Conservation (phyloP, 2,797 vertebrate species). For the Gymnopithys bicolor region DNA sequence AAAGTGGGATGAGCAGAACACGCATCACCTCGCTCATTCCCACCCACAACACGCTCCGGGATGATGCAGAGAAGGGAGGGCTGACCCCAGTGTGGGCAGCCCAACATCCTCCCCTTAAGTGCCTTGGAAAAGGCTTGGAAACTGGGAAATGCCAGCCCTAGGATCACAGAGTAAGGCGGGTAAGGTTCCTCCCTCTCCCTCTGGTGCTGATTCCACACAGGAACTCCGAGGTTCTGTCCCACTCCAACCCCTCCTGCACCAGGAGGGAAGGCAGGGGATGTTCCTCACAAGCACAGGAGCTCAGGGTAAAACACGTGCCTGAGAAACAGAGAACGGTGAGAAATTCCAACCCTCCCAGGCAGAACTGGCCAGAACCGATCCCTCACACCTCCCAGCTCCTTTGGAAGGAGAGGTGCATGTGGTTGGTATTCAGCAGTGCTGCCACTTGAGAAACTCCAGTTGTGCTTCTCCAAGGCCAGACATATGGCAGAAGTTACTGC, state of each 20-base stretch:
- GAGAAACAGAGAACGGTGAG: neutral
- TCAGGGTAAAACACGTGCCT: neutral
- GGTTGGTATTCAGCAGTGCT: neutral
- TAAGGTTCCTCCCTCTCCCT: neutral
- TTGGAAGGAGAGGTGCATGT: neutral
- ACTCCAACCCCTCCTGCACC: neutral
- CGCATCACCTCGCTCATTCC: fast-evolving
- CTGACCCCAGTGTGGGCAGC: neutral
- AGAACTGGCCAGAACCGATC: neutral
- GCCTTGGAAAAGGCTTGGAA: neutral
- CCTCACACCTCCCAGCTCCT: neutral
- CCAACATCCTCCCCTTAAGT: fast-evolving
- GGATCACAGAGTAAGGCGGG: fast-evolving
- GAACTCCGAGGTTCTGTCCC: neutral
- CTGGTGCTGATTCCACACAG: neutral
- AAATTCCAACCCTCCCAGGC: neutral
- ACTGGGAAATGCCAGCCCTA: neutral
- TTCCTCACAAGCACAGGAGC: too few relatives aligned
- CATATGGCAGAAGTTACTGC: neutral
- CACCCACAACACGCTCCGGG: fast-evolving
- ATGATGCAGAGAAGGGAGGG: neutral
- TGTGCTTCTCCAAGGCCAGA: neutral
- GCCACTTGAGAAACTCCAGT: neutral
- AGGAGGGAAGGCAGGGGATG: neutral
- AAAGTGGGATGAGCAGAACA: neutral